Base-by-base conservation (phyloP, 2,113 vertebrate genomes). In the Polyodon spathula region DNA sequence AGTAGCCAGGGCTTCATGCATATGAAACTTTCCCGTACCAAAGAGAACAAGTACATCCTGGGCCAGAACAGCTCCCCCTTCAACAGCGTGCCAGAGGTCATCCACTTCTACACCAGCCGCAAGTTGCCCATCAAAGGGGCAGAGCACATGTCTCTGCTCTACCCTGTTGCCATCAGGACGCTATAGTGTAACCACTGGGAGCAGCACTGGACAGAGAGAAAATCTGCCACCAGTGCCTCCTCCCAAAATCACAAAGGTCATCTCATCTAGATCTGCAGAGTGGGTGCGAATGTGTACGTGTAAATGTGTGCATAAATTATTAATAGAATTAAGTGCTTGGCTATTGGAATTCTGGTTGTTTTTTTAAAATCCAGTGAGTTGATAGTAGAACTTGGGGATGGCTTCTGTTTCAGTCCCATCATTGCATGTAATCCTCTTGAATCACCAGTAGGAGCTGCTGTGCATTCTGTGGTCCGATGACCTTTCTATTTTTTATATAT, bases 1-100 rank as follows among this genome's bases (percentile, higher is more conserved):
- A 99, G 95, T 89, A 98, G 89, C 76, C 95, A 98, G 71, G 96
- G 96, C 68, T 99, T 99, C 85, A 95, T 99, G 92, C 96, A 99
- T 72, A 97, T 99, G 96, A 97, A 98, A 69, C 87, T 99, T 66
- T 92, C 92, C 0, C 81, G 91, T 72, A 99, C 94, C 7, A 96
- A 97, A 77, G 96, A 99, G 79, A 93, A 88, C 80, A 93, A 94
- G 72, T 98, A 97, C 12, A 85, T 99, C 74, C 81, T 99, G 80
- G 96, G 96, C 63, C 94, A 98, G 85, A 95, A 98, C 85, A 95
- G 95, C 84, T 90, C 92, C 0, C 90, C 91, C 9, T 99, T 99
- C 6, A 89, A 96, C 89, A 97, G 92, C 42, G 90, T 98, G 62
- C 94, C 95, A 0, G 93, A 97, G 76, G 93, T 98, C 71, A 95